Percentiles rank a stretch among this genome's conserved stretches.
phyloP scores from a whole-genome alignment of 30 jellyfish, hydroid and myxozoan genomes.

The Phacellophora camtschatica region DNA sequence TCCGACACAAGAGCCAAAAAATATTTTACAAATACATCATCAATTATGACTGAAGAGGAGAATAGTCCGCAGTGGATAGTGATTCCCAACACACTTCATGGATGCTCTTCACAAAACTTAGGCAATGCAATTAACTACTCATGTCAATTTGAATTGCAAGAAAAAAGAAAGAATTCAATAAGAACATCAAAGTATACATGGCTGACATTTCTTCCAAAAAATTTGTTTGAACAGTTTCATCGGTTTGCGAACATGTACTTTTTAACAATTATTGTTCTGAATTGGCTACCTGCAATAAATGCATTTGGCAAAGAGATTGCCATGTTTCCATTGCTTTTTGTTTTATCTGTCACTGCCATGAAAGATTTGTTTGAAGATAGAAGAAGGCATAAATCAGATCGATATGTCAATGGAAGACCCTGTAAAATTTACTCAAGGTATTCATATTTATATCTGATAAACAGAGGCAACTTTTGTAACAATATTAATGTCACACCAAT shows the following conservation, averaged over 20 bases:
- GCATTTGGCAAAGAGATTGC: conserved; percentile 99
- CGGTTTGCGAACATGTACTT: conserved; percentile 92
- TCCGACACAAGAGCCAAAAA: too few species aligned
- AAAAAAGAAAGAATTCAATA: conserved; percentile 55
- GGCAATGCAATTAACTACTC: neutral
- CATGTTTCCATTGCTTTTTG: conserved; percentile 93
- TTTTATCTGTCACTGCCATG: conserved; percentile 92
- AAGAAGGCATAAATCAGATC: conserved; percentile 82
- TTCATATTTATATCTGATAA: too few species aligned
- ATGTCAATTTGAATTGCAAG: conserved; percentile 24
- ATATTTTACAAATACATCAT: too few species aligned
- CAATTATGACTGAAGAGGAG: conserved; percentile 8
- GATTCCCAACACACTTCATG: conserved; percentile 34
- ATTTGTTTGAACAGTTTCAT: conserved; percentile 93
- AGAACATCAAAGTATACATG: conserved; percentile 89
- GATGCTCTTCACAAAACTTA: neutral
- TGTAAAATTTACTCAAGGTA: conserved; percentile 87
- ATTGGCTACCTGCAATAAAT: conserved; percentile 92
- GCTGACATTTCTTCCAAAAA: conserved; percentile 88
- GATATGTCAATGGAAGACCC: conserved; percentile 53
- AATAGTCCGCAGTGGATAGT: conserved; percentile 42
- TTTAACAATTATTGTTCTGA: conserved; percentile 72
- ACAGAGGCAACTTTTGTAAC: too few species aligned
- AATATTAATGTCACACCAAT: too few species aligned
- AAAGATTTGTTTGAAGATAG: conserved; percentile 94